Evolutionary conservation across 2,113 vertebrate species (phyloP).

Genomic region (Erpornis zantholeuca): DNA sequence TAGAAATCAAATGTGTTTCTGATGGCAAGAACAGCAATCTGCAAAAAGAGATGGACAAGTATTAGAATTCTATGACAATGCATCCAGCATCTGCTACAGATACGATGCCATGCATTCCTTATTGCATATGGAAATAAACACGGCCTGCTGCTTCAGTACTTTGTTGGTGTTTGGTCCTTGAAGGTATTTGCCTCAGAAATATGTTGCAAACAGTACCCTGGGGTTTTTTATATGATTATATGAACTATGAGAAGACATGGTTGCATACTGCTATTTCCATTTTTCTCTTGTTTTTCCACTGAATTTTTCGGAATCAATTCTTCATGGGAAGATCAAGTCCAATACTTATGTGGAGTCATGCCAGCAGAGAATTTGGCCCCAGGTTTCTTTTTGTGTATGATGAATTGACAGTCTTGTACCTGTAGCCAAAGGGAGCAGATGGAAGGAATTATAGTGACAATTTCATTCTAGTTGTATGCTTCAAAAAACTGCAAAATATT

Average conservation of each 20-base stretch:
- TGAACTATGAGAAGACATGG: background rate
- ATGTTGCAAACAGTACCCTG: background rate
- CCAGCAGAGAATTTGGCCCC: background rate
- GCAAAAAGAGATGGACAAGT: background rate
- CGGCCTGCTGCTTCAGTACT: background rate
- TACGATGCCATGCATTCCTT: background rate
- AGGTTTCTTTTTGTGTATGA: background rate
- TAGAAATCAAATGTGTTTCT: background rate
- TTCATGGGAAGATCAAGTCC: background rate
- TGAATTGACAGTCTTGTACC: conserved; percentile 23
- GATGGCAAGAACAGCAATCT: background rate
- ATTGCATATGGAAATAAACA: background rate
- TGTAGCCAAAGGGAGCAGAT: conserved; percentile 40
- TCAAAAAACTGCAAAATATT: conserved; percentile 1
- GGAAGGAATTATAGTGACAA: conserved; percentile 17
- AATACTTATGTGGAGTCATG: background rate
- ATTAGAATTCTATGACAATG: background rate
- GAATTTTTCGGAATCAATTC: background rate
- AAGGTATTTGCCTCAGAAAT: background rate
- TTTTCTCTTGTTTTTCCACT: background rate
- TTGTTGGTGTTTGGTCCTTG: background rate
- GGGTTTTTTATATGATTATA: background rate
- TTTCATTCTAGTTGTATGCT: background rate
- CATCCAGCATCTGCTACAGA: background rate
- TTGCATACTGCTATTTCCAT: background rate